A percentile compares a stretch with the other conserved stretches of the same genome.
Evolutionary conservation across 2,113 vertebrate genomes (phyloP).

Genomic region (Numenius arquata): DNA sequence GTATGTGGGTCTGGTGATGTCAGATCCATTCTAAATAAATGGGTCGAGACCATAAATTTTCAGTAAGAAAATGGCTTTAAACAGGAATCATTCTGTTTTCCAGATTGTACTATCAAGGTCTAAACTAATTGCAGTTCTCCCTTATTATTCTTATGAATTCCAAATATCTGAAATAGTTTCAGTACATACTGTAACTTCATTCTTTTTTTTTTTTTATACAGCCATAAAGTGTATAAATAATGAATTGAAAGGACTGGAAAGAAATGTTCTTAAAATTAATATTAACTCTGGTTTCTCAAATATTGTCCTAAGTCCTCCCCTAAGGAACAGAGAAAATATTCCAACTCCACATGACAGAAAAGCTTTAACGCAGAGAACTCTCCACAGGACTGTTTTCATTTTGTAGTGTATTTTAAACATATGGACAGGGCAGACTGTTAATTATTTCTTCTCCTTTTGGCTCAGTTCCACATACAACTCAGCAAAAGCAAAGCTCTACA

Average conservation of each 20-base stretch:
- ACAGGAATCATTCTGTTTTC: background rate
- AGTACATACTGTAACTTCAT: background rate
- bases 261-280: conserved; percentile 5
- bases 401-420: conserved; percentile 47
- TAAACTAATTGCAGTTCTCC: background rate
- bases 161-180: background rate
- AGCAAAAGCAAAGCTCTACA: conserved; percentile 36
- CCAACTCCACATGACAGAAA: background rate
- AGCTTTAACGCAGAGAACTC: conserved; percentile 25
- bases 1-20: background rate
- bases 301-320: background rate
- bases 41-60: background rate
- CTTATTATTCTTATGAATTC: background rate
- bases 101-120: background rate
- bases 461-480: conserved; percentile 20
- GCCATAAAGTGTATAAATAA: background rate
- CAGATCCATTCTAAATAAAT: background rate
- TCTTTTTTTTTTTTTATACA: background rate
- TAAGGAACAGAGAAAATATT: conserved; percentile 28
- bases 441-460: conserved; percentile 64
- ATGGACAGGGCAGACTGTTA: conserved; percentile 50
- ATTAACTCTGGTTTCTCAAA: conserved; percentile 33
- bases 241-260: conserved; percentile 8
- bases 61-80: background rate
- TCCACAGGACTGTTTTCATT: conserved; percentile 59